Evolutionary conservation across 2,113 vertebrate species (phyloP), one percentile per base, ranked within the genome.

Genomic region (Ondatra zibethicus): DNA sequence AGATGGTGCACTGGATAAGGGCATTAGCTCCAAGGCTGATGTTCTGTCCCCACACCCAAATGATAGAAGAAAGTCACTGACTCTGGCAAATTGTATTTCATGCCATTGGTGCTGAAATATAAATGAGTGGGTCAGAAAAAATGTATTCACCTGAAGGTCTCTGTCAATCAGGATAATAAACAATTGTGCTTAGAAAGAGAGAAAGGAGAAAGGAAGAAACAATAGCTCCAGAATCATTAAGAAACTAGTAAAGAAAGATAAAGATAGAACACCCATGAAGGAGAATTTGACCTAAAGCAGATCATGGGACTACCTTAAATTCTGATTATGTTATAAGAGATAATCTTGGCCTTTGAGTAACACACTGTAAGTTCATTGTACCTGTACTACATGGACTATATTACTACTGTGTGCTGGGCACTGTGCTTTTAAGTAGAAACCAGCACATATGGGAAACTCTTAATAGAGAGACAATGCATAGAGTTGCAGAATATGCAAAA

Each of bases 91-190:
- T 42, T n/a, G 12, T 66, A 52, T 76, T 91, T 70, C 61, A 68
- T 70, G 13, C 3, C 5, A 94, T 33, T 76, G 72, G 65, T 47
- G 80, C n/a, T 89, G 36, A 61, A 96, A 82, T 13, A 94, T 68
- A 91, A 88, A 66, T 93, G 27, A 52, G 25, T 55, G 65, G 42
- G 82, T 78, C n/a, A 63, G 27, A 90, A 87, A 92, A 84, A 14
- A 93, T 87, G 61, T 9, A 94, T 58, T 93, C 70, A 70, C 27
- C 90, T 80, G 50, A 27, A 90, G 87, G 47, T 55, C 12, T 86
- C 72, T 84, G 75, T 81, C 82, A 55, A 77, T 78, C 73, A 92
- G 66, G 29, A 92, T 21, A 65, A 2, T 50, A 93, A 95, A 85
- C 17, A 89, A 82, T 47, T 73, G 95, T 33, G 10, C 66, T 91